A percentile compares a stretch with the other conserved stretches of the same genome.
These are phyloP conservation scores for Propithecus coquereli DNA, from an alignment of 2,113 vertebrate species.

Conservation along the genomic window DNA sequence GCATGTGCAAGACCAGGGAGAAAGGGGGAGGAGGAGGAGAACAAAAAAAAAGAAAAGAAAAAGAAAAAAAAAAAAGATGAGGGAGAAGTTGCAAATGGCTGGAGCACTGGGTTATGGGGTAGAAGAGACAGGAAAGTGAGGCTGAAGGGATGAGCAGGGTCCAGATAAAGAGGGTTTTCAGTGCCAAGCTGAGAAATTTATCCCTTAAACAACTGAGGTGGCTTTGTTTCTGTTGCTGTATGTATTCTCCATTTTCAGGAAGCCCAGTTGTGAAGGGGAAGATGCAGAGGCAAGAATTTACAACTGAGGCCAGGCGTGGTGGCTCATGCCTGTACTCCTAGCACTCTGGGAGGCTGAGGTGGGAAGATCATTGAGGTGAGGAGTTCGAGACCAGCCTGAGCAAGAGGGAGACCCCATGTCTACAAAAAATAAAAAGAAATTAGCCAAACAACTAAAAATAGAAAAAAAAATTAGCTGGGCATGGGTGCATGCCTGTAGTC, in stretches of 20 bases:
- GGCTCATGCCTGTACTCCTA: too few species aligned
- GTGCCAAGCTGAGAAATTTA: not conserved
- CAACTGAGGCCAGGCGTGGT: not conserved
- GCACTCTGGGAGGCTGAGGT: too few species aligned
- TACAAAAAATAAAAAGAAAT: too few species aligned
- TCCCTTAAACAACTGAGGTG: not conserved
- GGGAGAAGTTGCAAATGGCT: not conserved
- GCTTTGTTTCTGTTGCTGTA: not conserved
- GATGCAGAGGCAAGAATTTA: not conserved
- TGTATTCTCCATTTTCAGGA: not conserved
- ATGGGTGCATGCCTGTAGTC: too few species aligned
- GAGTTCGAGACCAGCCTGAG: too few species aligned
- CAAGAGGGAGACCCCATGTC: too few species aligned
- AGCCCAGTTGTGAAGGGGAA: not conserved
- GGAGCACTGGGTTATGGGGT: not conserved
- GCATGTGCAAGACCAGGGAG: not conserved
- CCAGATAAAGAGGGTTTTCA: not conserved
- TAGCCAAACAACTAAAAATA: too few species aligned
- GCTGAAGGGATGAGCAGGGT: not conserved
- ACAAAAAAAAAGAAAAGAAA: too few species aligned
- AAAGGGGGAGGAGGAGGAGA: not conserved
- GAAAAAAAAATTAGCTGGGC: too few species aligned
- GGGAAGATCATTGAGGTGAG: too few species aligned
- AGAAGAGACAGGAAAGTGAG: not conserved
- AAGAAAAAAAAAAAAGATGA: not conserved